Base-by-base conservation (phyloP, 2,797 vertebrate species). In the Mormyrus proboscirostris region DNA sequence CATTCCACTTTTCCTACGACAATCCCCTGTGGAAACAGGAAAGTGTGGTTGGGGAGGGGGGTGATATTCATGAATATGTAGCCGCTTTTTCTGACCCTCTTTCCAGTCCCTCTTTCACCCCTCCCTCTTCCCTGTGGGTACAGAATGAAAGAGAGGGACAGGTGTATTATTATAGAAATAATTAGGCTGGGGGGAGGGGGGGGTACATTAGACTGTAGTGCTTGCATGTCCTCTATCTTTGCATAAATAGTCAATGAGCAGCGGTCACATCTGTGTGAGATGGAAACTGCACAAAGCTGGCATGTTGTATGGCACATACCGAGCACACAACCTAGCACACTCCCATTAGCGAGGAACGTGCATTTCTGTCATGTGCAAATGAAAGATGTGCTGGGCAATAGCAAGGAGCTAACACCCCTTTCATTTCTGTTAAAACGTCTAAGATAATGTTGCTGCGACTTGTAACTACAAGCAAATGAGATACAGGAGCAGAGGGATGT, bases 111-210 rank as follows among this genome's bases (percentile, higher is more conserved):
- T 3, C 33, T 69, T 16, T 59, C 12, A 73, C 19, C 14, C 8
- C 4, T 57, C 82, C 44, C 76, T 5, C 51, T 44, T 41, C 82
- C 50, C 57, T 25, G 49, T 62, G 83, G 83, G 93, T 92, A 92
- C 90, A 88, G 90, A 92, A 89, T 89, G 92, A 94, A 83, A 82
- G 87, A 92, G 89, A 91, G 89, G 89, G 93, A 93, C 95, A 95
- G 93, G 94, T 95, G 94, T 93, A 93, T 92, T 90, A 93, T 94
- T 94, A 94, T 94, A 73, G 90, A 91, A 92, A 90, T 92, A 92
- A 95, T 95, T 94, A 93, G 90, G 22, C 90, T 82, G 91, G 93
- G 33, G 93, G 41, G 86, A 89, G 90, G 90, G 88, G 38, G 84
- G 62, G 50, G 49, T 53, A 55, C 19, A 16, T 49, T 50, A 55